Evolutionary conservation across 2,113 vertebrate genomes (phyloP).

Genomic region (Eudyptes chrysolophus): DNA sequence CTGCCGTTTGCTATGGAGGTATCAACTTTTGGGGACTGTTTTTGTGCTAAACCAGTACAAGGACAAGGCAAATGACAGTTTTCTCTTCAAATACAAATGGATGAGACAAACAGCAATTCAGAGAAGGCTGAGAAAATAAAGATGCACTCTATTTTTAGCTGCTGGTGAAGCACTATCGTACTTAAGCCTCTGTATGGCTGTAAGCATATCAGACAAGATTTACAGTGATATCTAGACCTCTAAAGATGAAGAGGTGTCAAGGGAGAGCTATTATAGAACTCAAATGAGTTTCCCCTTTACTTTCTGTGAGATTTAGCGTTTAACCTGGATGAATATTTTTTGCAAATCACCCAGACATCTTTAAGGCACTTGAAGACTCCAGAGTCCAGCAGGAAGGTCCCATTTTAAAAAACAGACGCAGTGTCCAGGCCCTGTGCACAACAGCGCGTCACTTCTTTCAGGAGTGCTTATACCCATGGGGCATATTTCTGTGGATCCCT

Average conservation of each 20-base stretch:
- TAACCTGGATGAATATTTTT: background rate
- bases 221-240: background rate
- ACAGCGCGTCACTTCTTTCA: background rate
- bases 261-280: background rate
- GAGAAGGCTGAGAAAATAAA: background rate
- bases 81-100: background rate
- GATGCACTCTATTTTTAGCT: background rate
- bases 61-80: background rate
- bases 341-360: background rate
- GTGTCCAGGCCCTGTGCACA: background rate
- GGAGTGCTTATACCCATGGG: background rate
- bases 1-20: background rate
- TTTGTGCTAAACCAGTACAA: background rate
- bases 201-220: constrained; percentile 7
- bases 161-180: background rate
- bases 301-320: background rate
- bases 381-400: background rate
- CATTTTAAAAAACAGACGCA: background rate
- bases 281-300: background rate
- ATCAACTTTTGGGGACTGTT: background rate
- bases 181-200: background rate
- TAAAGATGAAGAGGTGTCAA: background rate
- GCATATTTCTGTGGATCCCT: background rate
- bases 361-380: background rate
- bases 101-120: background rate